Evolutionary conservation across 2,888 invertebrate species (phyloP).

Genomic region (Unio pictorum): DNA sequence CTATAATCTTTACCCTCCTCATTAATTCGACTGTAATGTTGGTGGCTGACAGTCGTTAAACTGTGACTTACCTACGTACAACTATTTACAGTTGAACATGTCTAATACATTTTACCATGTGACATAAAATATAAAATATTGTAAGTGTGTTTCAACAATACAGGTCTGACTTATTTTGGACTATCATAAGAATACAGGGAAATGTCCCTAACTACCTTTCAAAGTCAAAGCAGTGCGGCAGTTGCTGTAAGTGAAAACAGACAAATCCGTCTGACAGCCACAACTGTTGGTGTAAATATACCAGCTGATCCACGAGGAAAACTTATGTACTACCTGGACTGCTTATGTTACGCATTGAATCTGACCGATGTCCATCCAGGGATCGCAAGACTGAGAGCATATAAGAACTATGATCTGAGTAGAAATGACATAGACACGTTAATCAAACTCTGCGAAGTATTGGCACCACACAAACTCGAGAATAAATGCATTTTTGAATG

Average conservation of each 20-base stretch:
- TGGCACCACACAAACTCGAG: constrained; percentile 22
- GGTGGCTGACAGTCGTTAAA: too few relatives aligned
- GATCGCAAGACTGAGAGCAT: not conserved
- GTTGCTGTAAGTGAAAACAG: constrained; percentile 16
- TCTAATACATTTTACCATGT: too few relatives aligned
- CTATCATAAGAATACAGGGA: too few relatives aligned
- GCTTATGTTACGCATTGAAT: constrained; percentile 23
- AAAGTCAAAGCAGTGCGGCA: too few relatives aligned
- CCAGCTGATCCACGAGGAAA: constrained; percentile 21
- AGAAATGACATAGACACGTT: constrained; percentile 20
- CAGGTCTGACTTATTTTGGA: too few relatives aligned
- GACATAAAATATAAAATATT: too few relatives aligned
- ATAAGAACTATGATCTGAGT: constrained; percentile 6
- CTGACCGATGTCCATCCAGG: constrained; percentile 17
- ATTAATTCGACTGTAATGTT: too few relatives aligned
- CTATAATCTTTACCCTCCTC: too few relatives aligned
- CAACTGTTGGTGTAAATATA: constrained; percentile 4
- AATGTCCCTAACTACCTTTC: too few relatives aligned
- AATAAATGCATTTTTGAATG: constrained; percentile 32
- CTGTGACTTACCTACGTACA: too few relatives aligned
- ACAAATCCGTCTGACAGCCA: constrained; percentile 17
- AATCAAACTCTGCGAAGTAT: constrained; percentile 14
- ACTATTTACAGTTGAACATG: too few relatives aligned
- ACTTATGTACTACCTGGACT: constrained; percentile 35
- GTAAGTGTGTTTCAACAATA: too few relatives aligned